A percentile compares a stretch with the other conserved stretches of the same genome.
Evolutionary conservation across 2,797 vertebrate species (phyloP).

Genomic region (Sebastes oblongus): DNA sequence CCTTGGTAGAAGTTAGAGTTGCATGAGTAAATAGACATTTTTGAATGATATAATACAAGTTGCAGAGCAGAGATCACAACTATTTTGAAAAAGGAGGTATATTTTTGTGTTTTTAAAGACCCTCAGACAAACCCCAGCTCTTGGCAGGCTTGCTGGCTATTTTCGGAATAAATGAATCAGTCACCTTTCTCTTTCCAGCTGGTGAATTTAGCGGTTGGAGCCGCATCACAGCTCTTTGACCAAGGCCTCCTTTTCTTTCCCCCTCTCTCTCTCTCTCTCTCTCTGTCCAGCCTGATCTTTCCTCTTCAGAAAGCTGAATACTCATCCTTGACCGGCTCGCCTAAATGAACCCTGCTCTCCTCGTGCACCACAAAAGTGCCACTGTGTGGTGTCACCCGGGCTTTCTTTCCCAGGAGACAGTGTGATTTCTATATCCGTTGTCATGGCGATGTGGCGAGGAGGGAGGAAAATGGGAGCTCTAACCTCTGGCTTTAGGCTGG

Average conservation of each 20-base stretch:
- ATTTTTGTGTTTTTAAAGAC: not conserved
- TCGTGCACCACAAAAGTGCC: conserved; percentile 93
- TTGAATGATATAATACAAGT: not conserved
- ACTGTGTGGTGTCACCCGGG: conserved; percentile 95
- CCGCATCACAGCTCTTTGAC: conserved; percentile 55
- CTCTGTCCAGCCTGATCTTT: conserved; percentile 89
- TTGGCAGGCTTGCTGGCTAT: conserved; percentile 17
- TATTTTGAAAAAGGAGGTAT: not conserved
- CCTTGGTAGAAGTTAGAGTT: conserved; percentile 39
- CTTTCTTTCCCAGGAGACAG: conserved; percentile 93
- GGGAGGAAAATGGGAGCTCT: conserved; percentile 92
- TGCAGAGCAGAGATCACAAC: not conserved
- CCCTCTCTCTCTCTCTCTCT: not conserved
- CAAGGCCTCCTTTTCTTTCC: not conserved
- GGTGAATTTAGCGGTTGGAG: conserved; percentile 49
- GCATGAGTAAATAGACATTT: conserved; percentile 34
- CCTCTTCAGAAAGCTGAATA: conserved; percentile 91
- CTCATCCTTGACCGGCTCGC: conserved; percentile 91
- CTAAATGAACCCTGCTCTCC: conserved; percentile 92
- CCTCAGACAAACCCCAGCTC: not conserved
- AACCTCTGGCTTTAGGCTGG: conserved; percentile 92
- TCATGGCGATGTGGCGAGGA: conserved; percentile 94
- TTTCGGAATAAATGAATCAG: conserved; percentile 41
- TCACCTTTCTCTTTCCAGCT: conserved; percentile 49
- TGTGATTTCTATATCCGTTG: conserved; percentile 99